A percentile compares a stretch with the other conserved stretches of the same genome.
Evolutionary conservation across 2,888 invertebrate genomes (phyloP).

Genomic region (Apantesis nais): DNA sequence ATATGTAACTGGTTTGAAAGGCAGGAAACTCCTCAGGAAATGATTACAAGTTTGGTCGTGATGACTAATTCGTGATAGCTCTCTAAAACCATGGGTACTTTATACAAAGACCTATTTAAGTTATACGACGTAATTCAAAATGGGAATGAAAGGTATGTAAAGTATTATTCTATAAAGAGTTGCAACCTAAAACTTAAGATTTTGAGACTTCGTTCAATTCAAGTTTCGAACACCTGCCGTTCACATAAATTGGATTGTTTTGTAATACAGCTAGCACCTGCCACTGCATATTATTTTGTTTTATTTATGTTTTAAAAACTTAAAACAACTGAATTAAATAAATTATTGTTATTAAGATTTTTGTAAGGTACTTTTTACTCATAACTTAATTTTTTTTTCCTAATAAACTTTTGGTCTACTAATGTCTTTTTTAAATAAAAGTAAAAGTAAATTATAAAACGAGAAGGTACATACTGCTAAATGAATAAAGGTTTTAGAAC

Average conservation of each 20-base stretch:
- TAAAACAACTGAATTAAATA: no score
- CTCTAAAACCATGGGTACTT: constrained; percentile 71
- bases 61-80: constrained; percentile 58
- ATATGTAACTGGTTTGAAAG: constrained; percentile 56
- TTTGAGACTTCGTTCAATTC: constrained; percentile 5
- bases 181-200: constrained; percentile 5
- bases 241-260: constrained; percentile 27
- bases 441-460: neutral
- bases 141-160: constrained; percentile 84
- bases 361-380: neutral
- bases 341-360: neutral
- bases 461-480: neutral
- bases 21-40: constrained; percentile 77
- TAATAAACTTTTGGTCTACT: neutral
- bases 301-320: neutral
- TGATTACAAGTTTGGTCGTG: constrained; percentile 67
- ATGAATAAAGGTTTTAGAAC: neutral
- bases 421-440: neutral
- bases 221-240: constrained; percentile 39
- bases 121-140: constrained; percentile 88
- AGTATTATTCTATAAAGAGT: neutral
- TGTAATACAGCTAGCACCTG: constrained; percentile 34
- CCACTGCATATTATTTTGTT: neutral
- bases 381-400: neutral
- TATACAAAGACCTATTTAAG: constrained; percentile 79